phyloP scores from a whole-genome alignment of 1,140 invertebrate species.

The Eumaeus atala region DNA sequence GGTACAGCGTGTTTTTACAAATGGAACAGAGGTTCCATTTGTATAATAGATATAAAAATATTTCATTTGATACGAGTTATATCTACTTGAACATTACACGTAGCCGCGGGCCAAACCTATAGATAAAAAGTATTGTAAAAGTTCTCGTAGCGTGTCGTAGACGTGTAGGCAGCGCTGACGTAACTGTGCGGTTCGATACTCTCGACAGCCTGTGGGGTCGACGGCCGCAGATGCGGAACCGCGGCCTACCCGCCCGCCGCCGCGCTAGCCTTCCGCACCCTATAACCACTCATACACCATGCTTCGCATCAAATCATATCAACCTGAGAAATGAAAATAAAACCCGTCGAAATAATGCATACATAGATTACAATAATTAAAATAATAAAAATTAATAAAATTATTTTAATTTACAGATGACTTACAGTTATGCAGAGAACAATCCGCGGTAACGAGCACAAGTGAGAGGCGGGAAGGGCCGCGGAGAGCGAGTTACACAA shows the following conservation, averaged over 20 bases:
- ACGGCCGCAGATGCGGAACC: slow-evolving; percentile 65
- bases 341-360: too few relatives aligned
- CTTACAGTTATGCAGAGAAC: slow-evolving; percentile 25
- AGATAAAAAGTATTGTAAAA: slow-evolving; percentile 10
- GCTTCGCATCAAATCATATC: too few relatives aligned
- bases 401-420: slow-evolving; percentile 14
- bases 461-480: slow-evolving; percentile 65
- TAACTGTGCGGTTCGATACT: slow-evolving; percentile 69
- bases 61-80: too few relatives aligned
- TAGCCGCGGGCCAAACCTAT: too few relatives aligned
- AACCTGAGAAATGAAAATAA: too few relatives aligned
- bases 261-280: slow-evolving; percentile 61
- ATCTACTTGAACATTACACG: too few relatives aligned
- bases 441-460: slow-evolving; percentile 45
- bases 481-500: slow-evolving; percentile 71
- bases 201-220: slow-evolving; percentile 62
- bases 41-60: too few relatives aligned
- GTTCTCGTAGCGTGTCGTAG: slow-evolving; percentile 20
- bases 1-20: too few relatives aligned
- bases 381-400: too few relatives aligned
- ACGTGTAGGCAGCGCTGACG: slow-evolving; percentile 42
- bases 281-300: too few relatives aligned
- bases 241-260: slow-evolving; percentile 51
- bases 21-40: too few relatives aligned
- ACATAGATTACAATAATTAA: too few relatives aligned